Conservation (phyloP, 2,113 vertebrate species). For the Bostrychus sinensis region DNA sequence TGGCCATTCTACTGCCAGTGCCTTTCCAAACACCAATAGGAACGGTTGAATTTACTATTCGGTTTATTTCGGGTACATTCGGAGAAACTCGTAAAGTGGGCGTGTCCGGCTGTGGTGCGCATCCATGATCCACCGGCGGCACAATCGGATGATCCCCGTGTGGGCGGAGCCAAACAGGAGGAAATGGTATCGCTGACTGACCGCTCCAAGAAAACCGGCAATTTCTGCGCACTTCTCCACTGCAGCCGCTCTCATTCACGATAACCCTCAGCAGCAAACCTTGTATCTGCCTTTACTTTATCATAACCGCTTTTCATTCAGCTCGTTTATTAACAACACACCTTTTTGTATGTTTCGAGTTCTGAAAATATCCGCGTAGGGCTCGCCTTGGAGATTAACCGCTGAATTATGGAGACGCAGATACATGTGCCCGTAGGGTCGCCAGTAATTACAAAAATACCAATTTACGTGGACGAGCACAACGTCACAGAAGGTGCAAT, state of each 20-base stretch:
- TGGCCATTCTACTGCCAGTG: no score
- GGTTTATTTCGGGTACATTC: constrained; percentile 27
- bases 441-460: constrained; percentile 81
- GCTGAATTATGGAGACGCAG: constrained; percentile 79
- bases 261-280: neutral
- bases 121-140: constrained; percentile 36
- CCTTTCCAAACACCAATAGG: no score
- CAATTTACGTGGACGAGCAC: constrained; percentile 88
- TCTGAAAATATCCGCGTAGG: constrained; percentile 26
- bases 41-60: no score
- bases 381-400: constrained; percentile 44
- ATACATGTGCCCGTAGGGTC: constrained; percentile 80
- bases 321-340: neutral
- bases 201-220: constrained; percentile 54
- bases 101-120: constrained; percentile 19
- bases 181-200: constrained; percentile 43
- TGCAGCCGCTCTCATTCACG: neutral
- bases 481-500: constrained; percentile 88
- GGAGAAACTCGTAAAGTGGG: constrained; percentile 21
- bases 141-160: constrained; percentile 72
- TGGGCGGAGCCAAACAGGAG: constrained; percentile 67
- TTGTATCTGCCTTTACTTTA: neutral
- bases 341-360: constrained; percentile 17
- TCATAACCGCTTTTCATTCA: neutral
- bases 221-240: constrained; percentile 11